Conservation (phyloP, 1,140 invertebrate species). For the Mesaphorura yosii region DNA sequence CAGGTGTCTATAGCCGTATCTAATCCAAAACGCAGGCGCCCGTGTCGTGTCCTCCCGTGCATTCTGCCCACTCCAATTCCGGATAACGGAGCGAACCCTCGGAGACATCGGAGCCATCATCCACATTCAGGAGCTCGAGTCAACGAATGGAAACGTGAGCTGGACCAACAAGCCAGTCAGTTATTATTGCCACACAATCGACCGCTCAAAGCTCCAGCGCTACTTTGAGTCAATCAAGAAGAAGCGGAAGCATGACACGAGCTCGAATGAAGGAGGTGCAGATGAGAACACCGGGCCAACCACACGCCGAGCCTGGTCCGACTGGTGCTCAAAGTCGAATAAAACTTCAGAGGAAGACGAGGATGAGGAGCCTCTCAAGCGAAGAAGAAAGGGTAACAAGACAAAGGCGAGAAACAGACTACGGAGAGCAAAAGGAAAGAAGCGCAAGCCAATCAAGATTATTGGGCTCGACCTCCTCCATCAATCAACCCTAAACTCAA, state of each 20-base stretch:
- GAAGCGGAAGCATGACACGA: slow-evolving; percentile 14
- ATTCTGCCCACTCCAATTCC: slow-evolving; percentile 94
- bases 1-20: slow-evolving; percentile 92
- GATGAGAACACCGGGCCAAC: slow-evolving; percentile 47
- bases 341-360: slow-evolving; percentile 39
- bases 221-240: slow-evolving; percentile 78
- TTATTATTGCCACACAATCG: slow-evolving; percentile 94
- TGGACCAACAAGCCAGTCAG: slow-evolving; percentile 97
- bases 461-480: slow-evolving; percentile 78
- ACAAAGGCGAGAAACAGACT: slow-evolving; percentile 37
- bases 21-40: slow-evolving; percentile 77
- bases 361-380: slow-evolving; percentile 23
- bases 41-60: slow-evolving; percentile 97
- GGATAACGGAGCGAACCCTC: slow-evolving; percentile 72
- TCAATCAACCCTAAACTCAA: slow-evolving; percentile 59
- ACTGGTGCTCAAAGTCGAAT: slow-evolving; percentile 44
- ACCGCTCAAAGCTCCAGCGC: slow-evolving; percentile 87
- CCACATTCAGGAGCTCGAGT: slow-evolving; percentile 92
- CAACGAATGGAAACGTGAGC: slow-evolving; percentile 85
- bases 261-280: slow-evolving; percentile 32
- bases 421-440: slow-evolving; percentile 38
- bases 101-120: slow-evolving; percentile 96
- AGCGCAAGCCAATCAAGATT: slow-evolving; percentile 56
- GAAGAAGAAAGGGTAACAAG: slow-evolving; percentile 34
- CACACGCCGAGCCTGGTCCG: slow-evolving; percentile 58